These are phyloP conservation scores for Trachythela sp. DNA, from an alignment of 64 coral and sea anemone genomes.

Conservation along the genomic window DNA sequence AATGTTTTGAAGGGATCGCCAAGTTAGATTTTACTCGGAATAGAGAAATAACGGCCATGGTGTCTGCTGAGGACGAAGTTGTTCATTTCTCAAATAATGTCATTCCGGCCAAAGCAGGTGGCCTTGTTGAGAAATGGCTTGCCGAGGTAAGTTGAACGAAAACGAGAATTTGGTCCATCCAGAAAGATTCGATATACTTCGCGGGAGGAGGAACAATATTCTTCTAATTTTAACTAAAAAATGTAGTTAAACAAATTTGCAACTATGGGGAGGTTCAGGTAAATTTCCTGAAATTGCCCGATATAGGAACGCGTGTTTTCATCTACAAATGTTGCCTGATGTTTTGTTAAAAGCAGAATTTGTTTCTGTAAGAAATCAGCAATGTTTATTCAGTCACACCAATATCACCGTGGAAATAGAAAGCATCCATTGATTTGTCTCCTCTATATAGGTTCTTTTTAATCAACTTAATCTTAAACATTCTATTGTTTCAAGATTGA, in stretches of 20 bases:
- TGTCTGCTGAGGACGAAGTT: slow-evolving; percentile 74
- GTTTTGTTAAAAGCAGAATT: too few species aligned
- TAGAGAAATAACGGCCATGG: slow-evolving; percentile 88
- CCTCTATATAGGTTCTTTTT: too few species aligned
- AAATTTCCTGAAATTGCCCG: too few species aligned
- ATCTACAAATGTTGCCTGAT: too few species aligned
- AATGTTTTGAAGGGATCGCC: slow-evolving; percentile 95
- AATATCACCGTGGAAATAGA: background rate
- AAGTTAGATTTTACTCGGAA: slow-evolving; percentile 73
- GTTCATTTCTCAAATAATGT: slow-evolving; percentile 75
- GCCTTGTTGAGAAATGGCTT: slow-evolving; percentile 93
- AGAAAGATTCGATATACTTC: too few species aligned
- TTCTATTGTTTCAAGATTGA: slow-evolving; percentile 54
- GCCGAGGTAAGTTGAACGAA: slow-evolving; percentile 49
- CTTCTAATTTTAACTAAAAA: background rate
- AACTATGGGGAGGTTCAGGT: too few species aligned
- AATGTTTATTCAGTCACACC: background rate
- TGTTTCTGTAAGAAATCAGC: background rate
- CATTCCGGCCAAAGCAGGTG: slow-evolving; percentile 60
- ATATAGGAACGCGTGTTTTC: too few species aligned
- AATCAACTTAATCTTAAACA: background rate
- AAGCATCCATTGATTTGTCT: background rate
- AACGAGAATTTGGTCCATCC: background rate
- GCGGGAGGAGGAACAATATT: too few species aligned
- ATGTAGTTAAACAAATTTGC: too few species aligned